Conservation (phyloP, 2,113 vertebrate genomes). For the Columbina picui region DNA sequence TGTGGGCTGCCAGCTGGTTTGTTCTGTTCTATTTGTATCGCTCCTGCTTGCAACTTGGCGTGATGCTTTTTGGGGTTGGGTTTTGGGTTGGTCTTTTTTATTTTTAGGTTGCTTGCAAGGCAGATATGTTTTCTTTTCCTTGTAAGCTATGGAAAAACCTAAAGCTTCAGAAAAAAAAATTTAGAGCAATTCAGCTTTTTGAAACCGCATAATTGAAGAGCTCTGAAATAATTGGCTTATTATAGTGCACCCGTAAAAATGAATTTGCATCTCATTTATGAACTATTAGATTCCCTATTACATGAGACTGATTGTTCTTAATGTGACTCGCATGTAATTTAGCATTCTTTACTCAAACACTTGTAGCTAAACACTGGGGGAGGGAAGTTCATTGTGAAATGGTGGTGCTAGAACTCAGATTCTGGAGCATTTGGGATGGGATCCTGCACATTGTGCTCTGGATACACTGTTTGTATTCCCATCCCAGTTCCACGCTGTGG, state of each 20-base stretch:
- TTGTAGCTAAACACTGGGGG: constrained; percentile 18
- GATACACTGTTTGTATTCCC: accelerated
- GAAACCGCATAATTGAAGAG: constrained; percentile 72
- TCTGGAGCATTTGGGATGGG: accelerated
- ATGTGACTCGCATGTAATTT: constrained; percentile 75
- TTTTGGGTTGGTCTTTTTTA: neutral
- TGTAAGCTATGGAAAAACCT: constrained; percentile 47
- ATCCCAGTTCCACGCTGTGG: too few species aligned
- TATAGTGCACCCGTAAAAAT: constrained; percentile 74
- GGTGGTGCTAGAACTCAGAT: neutral
- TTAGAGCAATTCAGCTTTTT: constrained; percentile 67
- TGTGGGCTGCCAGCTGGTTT: constrained; percentile 54
- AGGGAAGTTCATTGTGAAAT: constrained; percentile 17
- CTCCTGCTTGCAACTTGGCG: neutral
- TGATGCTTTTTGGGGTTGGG: neutral
- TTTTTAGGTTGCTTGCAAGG: neutral
- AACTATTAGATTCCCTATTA: constrained; percentile 72
- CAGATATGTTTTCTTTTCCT: constrained; percentile 27
- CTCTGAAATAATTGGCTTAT: constrained; percentile 80
- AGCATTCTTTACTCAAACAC: constrained; percentile 67
- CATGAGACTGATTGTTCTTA: constrained; percentile 73
- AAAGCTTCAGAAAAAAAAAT: constrained; percentile 22
- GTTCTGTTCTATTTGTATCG: neutral
- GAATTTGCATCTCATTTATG: constrained; percentile 80
- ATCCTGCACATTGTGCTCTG: neutral